Evolutionary conservation across 2,797 vertebrate species (phyloP), one percentile per base, ranked within the genome.

Genomic region (Tenualosa ilisha): DNA sequence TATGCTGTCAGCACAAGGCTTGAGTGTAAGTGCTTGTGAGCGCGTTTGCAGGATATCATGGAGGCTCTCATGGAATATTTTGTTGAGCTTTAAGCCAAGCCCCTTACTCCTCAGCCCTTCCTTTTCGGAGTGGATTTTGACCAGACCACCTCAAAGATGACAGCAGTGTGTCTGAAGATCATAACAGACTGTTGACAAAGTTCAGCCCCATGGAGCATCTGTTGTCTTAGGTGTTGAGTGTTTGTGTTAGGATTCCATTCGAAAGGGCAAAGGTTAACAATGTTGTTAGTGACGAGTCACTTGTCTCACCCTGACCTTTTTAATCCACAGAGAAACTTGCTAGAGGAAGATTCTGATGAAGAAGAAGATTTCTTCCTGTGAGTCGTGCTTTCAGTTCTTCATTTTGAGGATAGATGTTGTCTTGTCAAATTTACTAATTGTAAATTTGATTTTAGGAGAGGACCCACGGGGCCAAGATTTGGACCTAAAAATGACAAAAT

Each of bases 331-430:
- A 97, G 98, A 92, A 99, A 99, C 91, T 94, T 99, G 26, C 91
- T 99, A 88, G 98, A 99, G 92, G 98, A 99, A 91, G 98, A 99
- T 93, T 99, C 98, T 0, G 98, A 99, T 93, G 98, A 99, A 93
- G 98, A 99, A 89, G 98, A 99, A 90, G 98, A 99, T 92, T 99
- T 99, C 92, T 99, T 99, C 90, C 92, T 99, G 98, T 99, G 93
- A 97, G 98, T 97, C 75, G 40, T 81, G 24, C 53, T 31, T 59
- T 63, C 8, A 63, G 9, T 63, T n/a, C 20, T 6, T 22, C 1
- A 9, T n/a, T 22, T 7, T 46, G 4, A 56, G 17, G 37, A 40
- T 9, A 43, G 20, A 9, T 84, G 7, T 56, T 6, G 53, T 75
- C 37, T 40, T 11, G 8, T 68, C 0, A 1, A 75, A 43, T 85